phyloP scores from a whole-genome alignment of 2,113 vertebrate genomes.

The Indicator indicator region DNA sequence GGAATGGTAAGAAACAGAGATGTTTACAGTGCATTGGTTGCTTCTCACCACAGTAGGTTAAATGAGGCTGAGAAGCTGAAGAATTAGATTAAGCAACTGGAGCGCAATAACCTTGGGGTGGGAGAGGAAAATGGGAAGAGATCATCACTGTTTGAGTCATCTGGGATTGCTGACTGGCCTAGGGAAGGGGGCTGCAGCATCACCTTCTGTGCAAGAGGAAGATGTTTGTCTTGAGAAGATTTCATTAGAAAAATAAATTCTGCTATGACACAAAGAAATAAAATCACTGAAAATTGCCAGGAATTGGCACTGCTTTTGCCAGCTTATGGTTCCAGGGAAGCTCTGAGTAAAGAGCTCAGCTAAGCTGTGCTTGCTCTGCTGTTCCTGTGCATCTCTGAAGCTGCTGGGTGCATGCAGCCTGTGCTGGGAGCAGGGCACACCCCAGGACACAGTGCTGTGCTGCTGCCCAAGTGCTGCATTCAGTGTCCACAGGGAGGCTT shows the following conservation, averaged over 20 bases:
- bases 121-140: background rate
- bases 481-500: background rate
- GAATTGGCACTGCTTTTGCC: background rate
- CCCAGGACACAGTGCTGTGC: background rate
- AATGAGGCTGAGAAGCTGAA: conserved; percentile 39
- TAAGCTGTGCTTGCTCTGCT: background rate
- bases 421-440: background rate
- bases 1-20: background rate
- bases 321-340: background rate
- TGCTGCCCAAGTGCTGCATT: background rate
- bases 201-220: background rate
- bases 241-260: background rate
- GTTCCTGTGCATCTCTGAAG: background rate
- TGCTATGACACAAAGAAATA: background rate
- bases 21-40: background rate
- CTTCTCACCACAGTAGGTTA: conserved; percentile 39
- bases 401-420: background rate
- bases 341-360: background rate
- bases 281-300: background rate
- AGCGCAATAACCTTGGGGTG: conserved; percentile 4
- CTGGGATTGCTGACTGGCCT: background rate
- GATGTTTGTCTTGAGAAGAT: background rate
- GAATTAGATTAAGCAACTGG: conserved; percentile 47
- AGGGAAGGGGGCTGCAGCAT: background rate
- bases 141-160: background rate